phyloP scores from a whole-genome alignment of 2,888 invertebrate species.

The Philereme transversata region DNA sequence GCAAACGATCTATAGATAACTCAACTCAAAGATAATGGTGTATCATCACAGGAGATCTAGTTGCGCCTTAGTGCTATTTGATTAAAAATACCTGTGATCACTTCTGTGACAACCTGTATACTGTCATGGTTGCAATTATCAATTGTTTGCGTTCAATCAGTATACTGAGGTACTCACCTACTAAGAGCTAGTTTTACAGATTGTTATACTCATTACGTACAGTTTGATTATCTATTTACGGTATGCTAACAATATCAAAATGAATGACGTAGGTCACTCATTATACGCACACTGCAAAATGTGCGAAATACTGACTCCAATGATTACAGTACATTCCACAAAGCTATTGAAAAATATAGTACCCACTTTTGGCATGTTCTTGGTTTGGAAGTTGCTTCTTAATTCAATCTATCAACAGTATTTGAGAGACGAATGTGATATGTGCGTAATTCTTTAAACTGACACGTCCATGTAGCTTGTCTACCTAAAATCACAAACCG shows the following conservation, averaged over 20 bases:
- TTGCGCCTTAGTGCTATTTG: too few relatives aligned
- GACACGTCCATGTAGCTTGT: constrained; percentile 47
- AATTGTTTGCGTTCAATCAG: constrained; percentile 14
- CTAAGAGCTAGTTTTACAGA: constrained; percentile 15
- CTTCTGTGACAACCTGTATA: too few relatives aligned
- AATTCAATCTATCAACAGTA: not conserved
- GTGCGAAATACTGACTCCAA: too few relatives aligned
- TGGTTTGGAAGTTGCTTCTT: too few relatives aligned
- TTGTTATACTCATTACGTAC: constrained; percentile 19
- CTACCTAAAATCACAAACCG: constrained; percentile 64
- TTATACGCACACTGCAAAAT: not conserved
- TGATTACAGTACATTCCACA: too few relatives aligned
- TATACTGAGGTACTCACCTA: not conserved
- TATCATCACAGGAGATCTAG: too few relatives aligned
- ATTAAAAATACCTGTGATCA: too few relatives aligned
- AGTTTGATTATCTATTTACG: constrained; percentile 23
- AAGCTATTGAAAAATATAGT: too few relatives aligned
- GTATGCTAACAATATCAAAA: constrained; percentile 22
- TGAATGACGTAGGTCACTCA: constrained; percentile 14
- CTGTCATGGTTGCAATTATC: constrained; percentile 16
- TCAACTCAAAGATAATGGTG: too few relatives aligned
- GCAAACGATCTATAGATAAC: too few relatives aligned
- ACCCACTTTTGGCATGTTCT: too few relatives aligned
- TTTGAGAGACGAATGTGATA: constrained; percentile 8
- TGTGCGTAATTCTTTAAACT: constrained; percentile 40